A percentile compares a stretch with the other conserved stretches of the same genome.
phyloP scores from a whole-genome alignment of 2,113 vertebrate species.

The Apteryx mantelli region DNA sequence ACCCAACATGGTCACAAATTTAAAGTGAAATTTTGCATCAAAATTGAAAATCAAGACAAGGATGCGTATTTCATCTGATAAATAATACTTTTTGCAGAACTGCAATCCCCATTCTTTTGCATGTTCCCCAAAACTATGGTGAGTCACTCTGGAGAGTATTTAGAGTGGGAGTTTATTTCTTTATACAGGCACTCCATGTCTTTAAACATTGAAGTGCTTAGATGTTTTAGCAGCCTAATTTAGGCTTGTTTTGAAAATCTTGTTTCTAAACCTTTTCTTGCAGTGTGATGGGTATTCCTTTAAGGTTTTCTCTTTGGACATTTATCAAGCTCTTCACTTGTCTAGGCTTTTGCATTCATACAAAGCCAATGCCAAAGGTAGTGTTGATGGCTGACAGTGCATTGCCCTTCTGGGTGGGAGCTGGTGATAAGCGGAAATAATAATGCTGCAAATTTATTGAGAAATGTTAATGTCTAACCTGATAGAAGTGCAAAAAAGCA shows the following conservation, averaged over 20 bases:
- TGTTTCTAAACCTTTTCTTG: neutral
- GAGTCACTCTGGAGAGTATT: neutral
- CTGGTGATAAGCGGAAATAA: conserved; percentile 24
- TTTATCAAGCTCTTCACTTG: neutral
- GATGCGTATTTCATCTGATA: neutral
- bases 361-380: neutral
- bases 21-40: neutral
- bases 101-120: neutral
- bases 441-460: conserved; percentile 32
- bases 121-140: neutral
- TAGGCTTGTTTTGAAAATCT: neutral
- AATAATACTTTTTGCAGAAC: neutral
- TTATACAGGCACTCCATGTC: neutral
- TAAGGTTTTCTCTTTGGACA: neutral
- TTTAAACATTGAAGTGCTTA: neutral
- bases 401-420: neutral
- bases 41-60: neutral
- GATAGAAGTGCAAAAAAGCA: conserved; percentile 45
- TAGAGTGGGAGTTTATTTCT: neutral
- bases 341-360: neutral
- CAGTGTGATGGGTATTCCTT: neutral
- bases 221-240: neutral
- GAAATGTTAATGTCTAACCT: conserved; percentile 42
- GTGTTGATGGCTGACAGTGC: neutral
- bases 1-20: neutral